Evolutionary conservation across 37 sponge, comb jelly and placozoan species (phyloP).

Genomic region (Spongilla lacustris): DNA sequence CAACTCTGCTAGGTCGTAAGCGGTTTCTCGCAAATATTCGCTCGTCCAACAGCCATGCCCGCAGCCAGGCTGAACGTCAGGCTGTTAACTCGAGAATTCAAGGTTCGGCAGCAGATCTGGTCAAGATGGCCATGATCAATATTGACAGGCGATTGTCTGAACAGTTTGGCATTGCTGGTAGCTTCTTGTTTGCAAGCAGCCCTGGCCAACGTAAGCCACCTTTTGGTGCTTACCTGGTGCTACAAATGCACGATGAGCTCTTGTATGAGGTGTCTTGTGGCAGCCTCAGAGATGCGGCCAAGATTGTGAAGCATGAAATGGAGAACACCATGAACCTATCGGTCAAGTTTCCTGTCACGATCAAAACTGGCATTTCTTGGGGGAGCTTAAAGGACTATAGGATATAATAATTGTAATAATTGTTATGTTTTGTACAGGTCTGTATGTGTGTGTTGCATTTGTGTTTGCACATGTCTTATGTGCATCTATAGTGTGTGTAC

Average conservation of each 20-base stretch:
- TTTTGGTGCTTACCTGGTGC: conserved; percentile 60
- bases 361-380: conserved; percentile 82
- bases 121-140: conserved; percentile 94
- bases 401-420: conserved; percentile 5
- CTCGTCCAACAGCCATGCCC: conserved; percentile 47
- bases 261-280: conserved; percentile 80
- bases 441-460: neutral
- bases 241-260: conserved; percentile 96
- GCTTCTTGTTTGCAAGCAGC: neutral
- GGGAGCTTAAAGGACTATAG: conserved; percentile 59
- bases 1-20: conserved; percentile 75
- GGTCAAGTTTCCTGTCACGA: conserved; percentile 84
- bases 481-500: no score
- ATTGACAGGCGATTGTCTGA: conserved; percentile 44
- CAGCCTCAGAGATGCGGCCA: conserved; percentile 55
- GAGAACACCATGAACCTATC: conserved; percentile 76
- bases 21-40: conserved; percentile 83
- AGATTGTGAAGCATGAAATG: conserved; percentile 81
- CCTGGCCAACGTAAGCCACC: neutral
- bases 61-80: conserved; percentile 88
- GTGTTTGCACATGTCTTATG: neutral
- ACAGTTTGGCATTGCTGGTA: neutral
- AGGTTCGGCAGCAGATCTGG: conserved; percentile 96
- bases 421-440: neutral
- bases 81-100: conserved; percentile 95